phyloP scores from a whole-genome alignment of 2,888 invertebrate species.

The Alloscopus bannaensis region DNA sequence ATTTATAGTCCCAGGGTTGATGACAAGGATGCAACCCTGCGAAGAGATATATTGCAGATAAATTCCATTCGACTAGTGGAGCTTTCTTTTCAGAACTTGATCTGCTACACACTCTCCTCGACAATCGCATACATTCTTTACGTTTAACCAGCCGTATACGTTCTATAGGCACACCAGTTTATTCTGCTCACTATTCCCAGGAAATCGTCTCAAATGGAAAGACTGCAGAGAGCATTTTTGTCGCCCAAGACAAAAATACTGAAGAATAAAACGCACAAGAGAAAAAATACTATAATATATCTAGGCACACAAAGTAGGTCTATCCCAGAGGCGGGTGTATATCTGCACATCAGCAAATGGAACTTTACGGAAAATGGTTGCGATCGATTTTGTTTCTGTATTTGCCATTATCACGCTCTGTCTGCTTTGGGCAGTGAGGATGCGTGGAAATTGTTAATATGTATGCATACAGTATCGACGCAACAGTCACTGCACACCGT shows the following conservation, averaged over 20 bases:
- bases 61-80: constrained; percentile 51
- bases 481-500: background rate
- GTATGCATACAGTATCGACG: constrained; percentile 47
- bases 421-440: constrained; percentile 31
- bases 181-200: constrained; percentile 42
- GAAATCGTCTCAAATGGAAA: constrained; percentile 37
- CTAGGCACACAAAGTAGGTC: background rate
- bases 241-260: background rate
- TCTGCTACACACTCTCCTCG: too few species aligned
- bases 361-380: constrained; percentile 14
- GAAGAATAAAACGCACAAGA: constrained; percentile 14
- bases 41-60: constrained; percentile 65
- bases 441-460: constrained; percentile 49
- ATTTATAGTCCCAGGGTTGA: constrained; percentile 68
- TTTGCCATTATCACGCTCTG: constrained; percentile 39
- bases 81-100: background rate
- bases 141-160: too few species aligned
- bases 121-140: too few species aligned
- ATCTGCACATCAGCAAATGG: constrained; percentile 13
- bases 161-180: too few species aligned
- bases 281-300: constrained; percentile 3
- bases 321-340: background rate
- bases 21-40: constrained; percentile 64
- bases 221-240: background rate
- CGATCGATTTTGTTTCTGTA: background rate